These are phyloP conservation scores for Cichladusa arquata DNA, from an alignment of 2,113 vertebrate species.

Conservation along the genomic window DNA sequence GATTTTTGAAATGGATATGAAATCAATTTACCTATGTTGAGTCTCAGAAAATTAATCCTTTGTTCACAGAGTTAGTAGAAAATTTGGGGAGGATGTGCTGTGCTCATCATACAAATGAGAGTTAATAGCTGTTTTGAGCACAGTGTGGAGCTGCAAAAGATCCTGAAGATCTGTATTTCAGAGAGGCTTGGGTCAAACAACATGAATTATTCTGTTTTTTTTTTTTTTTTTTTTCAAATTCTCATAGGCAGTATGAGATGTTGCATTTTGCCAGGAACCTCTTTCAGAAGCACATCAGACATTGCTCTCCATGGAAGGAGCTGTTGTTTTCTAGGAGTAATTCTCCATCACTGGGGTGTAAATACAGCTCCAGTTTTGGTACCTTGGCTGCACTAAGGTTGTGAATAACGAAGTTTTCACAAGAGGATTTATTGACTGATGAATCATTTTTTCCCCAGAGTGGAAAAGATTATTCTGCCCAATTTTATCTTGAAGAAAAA, in stretches of 20 bases:
- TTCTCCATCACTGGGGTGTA: background rate
- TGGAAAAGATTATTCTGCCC: background rate
- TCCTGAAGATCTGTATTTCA: background rate
- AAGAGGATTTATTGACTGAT: background rate
- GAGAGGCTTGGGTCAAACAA: background rate
- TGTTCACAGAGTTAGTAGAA: background rate
- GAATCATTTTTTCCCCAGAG: background rate
- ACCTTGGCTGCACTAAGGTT: background rate
- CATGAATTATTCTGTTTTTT: background rate
- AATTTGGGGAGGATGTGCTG: background rate
- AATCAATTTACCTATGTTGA: background rate
- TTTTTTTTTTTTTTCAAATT: background rate
- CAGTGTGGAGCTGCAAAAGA: background rate
- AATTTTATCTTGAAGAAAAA: background rate
- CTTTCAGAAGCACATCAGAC: background rate
- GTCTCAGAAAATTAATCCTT: slow-evolving; percentile 6
- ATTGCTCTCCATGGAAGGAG: background rate
- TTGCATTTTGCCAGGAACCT: background rate
- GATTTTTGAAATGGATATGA: background rate
- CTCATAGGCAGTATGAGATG: background rate
- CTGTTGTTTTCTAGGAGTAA: background rate
- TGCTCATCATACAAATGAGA: background rate
- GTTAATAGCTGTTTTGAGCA: background rate
- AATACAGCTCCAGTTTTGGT: background rate
- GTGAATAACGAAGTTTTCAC: background rate